Percentiles rank a stretch among this genome's conserved stretches.
These are phyloP conservation scores for Cydia amplana DNA, from an alignment of 1,140 invertebrate species.

Conservation along the genomic window DNA sequence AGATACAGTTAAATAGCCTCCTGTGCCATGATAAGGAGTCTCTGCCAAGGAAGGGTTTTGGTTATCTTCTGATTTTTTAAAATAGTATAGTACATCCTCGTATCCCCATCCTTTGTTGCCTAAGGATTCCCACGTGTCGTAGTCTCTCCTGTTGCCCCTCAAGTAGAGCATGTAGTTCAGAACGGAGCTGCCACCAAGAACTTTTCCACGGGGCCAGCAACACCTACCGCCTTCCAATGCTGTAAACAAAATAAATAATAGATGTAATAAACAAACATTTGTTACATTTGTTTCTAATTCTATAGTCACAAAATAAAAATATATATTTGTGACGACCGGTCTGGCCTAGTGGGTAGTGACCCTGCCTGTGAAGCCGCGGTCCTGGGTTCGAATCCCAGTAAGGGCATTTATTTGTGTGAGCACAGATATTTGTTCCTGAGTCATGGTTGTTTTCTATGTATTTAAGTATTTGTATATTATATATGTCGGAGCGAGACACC, in stretches of 20 bases:
- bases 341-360: too few relatives aligned
- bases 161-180: conserved; percentile 99
- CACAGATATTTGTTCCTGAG: too few relatives aligned
- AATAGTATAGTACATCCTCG: conserved; percentile 92
- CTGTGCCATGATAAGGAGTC: conserved; percentile 88
- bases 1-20: conserved; percentile 90
- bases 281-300: too few relatives aligned
- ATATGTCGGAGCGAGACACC: too few relatives aligned
- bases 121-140: conserved; percentile 94
- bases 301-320: too few relatives aligned
- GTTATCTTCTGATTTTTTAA: conserved; percentile 95
- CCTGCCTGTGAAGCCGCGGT: too few relatives aligned
- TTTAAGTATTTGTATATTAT: too few relatives aligned
- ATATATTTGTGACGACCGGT: too few relatives aligned
- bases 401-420: too few relatives aligned
- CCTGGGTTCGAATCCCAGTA: too few relatives aligned
- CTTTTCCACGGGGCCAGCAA: conserved; percentile 91
- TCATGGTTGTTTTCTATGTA: too few relatives aligned
- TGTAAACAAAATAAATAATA: conserved; percentile 59
- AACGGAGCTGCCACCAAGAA: conserved; percentile 82
- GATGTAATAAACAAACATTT: too few relatives aligned
- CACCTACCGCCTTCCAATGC: conserved; percentile 90
- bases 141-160: conserved; percentile 95
- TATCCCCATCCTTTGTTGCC: conserved; percentile 97
- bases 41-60: conserved; percentile 89